Base-by-base conservation (phyloP, 2,888 invertebrate genomes). In the Caenorhabditis doughertyi region DNA sequence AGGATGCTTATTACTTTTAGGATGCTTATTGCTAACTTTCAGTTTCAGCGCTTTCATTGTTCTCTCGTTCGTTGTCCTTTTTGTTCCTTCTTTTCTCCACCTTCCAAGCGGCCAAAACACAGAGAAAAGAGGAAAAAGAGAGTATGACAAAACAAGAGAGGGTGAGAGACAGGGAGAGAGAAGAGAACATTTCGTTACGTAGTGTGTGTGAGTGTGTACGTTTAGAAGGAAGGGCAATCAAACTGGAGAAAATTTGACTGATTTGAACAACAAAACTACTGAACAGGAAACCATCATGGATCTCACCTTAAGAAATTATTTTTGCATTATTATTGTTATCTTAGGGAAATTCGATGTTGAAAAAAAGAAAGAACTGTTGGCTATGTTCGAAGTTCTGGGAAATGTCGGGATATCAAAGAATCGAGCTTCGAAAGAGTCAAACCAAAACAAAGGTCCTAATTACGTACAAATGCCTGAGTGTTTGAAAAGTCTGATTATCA, bases 111-210 rank as follows among this genome's bases (percentile, higher is more conserved):
- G 47, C n/a, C 18, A 32, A 58, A 58, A 70, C 44, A 51, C 25
- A 23, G 39, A 49, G 42, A 16, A 65, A 27, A 13, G 16, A 23
- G 42, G 11, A 44, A 55, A 56, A 29, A 47, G 32, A 58, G 56
- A 55, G 58, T 42, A 21, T n/a, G 21, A 18, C 18, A 51, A 35
- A 9, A 25, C 21, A 27, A 25, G 67, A 53, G 67, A 42, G 27
- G 7, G 35, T 16, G 1, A 62, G 62, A 27, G 62, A 62, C 23
- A 27, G 16, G 27, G 27, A 47, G 49, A 29, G 25, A 35, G 49
- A 39, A 65, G 65, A 65, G 51, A 51, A 65, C 51, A 32, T 51
- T 39, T 56, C 42, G 39, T 58, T 47, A 53, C 32, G 56, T n/a
- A n/a, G n/a, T n/a, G n/a, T n/a, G n/a, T n/a, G n/a, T n/a, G n/a